Percentiles rank a stretch among this genome's conserved stretches.
Conservation (phyloP, 2,797 vertebrate species). For the Acrocephalus scirpaceus region DNA sequence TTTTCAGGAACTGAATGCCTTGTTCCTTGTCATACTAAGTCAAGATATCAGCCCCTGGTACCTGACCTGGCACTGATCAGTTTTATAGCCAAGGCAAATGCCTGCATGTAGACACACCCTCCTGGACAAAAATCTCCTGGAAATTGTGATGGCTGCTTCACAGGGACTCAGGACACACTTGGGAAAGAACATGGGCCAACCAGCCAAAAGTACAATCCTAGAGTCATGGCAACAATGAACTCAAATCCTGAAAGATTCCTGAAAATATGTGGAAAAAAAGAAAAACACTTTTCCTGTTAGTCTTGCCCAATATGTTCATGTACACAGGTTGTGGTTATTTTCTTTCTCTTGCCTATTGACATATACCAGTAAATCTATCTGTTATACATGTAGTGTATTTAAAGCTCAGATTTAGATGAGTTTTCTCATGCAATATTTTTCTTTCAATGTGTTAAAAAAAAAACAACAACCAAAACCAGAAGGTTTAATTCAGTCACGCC, state of each 20-base stretch:
- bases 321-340: background rate
- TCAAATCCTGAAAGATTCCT: background rate
- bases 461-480: background rate
- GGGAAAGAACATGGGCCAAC: background rate
- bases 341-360: background rate
- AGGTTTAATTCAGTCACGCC: background rate
- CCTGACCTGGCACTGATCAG: background rate
- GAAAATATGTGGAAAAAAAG: background rate
- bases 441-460: background rate
- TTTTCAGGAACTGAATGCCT: slow-evolving; percentile 6
- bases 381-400: background rate
- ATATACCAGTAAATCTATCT: background rate
- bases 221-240: background rate
- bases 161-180: background rate
- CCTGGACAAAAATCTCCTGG: background rate
- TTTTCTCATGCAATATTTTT: background rate
- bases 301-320: background rate
- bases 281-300: background rate
- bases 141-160: background rate
- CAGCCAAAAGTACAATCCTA: background rate
- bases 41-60: background rate
- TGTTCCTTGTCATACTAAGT: background rate
- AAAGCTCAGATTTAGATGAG: background rate
- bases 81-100: background rate
- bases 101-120: background rate